A percentile compares a stretch with the other conserved stretches of the same genome.
Evolutionary conservation across 2,888 invertebrate species (phyloP).

Genomic region (Oscheius sp.): DNA sequence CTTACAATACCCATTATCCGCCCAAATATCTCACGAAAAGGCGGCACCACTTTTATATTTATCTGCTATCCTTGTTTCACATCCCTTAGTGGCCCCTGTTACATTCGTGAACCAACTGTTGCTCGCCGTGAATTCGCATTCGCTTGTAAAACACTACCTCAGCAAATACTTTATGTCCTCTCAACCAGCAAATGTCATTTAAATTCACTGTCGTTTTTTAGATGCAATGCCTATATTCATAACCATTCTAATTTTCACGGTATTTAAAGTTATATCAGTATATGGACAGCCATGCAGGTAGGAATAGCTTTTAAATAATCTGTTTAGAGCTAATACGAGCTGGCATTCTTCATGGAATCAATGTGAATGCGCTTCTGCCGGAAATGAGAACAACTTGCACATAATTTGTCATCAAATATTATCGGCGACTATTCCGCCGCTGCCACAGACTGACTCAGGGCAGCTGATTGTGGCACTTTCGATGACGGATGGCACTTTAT

Average conservation of each 20-base stretch:
- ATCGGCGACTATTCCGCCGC: conserved; percentile 47
- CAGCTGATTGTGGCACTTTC: conserved; percentile 53
- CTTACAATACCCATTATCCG: no score
- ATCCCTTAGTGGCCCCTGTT: conserved; percentile 9
- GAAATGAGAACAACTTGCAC: conserved; percentile 41
- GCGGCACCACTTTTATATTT: no score
- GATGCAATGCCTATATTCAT: conserved; percentile 1
- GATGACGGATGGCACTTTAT: conserved; percentile 55
- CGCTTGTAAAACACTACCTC: conserved; percentile 28
- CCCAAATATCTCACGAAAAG: no score
- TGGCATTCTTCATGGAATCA: conserved; percentile 36
- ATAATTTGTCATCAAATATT: conserved; percentile 52
- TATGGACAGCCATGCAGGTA: neutral
- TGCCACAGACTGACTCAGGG: conserved; percentile 37
- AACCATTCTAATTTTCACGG: neutral
- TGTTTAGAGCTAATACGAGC: neutral
- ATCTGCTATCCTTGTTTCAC: no score
- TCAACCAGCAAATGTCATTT: conserved; percentile 2
- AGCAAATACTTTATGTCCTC: neutral
- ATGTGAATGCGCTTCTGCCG: conserved; percentile 49
- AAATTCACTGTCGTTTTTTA: neutral
- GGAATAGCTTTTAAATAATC: neutral
- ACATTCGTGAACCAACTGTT: conserved; percentile 27
- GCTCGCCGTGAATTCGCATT: conserved; percentile 9
- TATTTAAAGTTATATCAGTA: neutral